Conservation (phyloP, 2,888 invertebrate genomes). For the Stenichneumon culpator region DNA sequence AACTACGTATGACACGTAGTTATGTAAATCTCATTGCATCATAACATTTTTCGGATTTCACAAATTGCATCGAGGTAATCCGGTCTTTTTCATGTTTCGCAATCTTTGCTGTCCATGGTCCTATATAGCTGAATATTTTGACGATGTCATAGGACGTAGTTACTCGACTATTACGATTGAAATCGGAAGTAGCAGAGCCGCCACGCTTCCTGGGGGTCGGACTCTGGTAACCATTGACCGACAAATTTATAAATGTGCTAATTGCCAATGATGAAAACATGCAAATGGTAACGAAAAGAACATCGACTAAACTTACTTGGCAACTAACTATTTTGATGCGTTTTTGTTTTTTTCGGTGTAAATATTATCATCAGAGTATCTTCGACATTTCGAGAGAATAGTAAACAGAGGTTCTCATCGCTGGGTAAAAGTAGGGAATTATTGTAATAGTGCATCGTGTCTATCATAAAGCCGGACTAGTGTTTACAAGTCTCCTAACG, state of each 20-base stretch:
- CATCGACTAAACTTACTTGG: too few relatives aligned
- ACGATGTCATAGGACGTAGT: background rate
- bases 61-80: background rate
- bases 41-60: background rate
- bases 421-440: background rate
- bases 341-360: too few relatives aligned
- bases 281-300: too few relatives aligned
- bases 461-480: background rate
- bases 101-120: background rate
- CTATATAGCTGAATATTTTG: background rate
- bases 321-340: too few relatives aligned
- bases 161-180: background rate
- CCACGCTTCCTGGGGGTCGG: background rate
- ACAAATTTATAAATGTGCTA: background rate
- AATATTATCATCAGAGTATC: too few relatives aligned
- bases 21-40: background rate
- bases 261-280: background rate
- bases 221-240: background rate
- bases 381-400: too few relatives aligned
- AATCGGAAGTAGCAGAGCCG: background rate
- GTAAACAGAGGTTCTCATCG: too few relatives aligned
- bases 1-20: background rate
- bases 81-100: background rate
- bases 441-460: background rate
- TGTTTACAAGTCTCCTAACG: background rate